Evolutionary conservation across 2,888 invertebrate species (phyloP).

Genomic region (Xanthia icteritia): DNA sequence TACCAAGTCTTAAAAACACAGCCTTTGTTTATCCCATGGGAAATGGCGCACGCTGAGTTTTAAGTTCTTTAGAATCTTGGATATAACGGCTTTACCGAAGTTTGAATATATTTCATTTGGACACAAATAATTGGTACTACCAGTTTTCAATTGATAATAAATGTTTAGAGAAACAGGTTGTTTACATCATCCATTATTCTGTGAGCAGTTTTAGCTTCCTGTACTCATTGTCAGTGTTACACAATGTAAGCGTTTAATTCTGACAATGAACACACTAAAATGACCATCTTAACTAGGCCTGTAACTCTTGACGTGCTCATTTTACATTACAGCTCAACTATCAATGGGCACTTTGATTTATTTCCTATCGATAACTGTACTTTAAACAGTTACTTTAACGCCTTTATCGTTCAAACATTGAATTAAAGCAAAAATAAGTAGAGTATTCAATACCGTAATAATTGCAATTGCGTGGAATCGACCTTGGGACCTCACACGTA

Average conservation of each 20-base stretch:
- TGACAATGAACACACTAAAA: conserved; percentile 34
- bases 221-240: conserved; percentile 35
- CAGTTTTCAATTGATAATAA: conserved; percentile 27
- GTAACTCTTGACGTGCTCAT: neutral
- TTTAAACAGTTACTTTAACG: conserved; percentile 47
- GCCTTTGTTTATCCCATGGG: neutral
- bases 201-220: conserved; percentile 40
- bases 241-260: conserved; percentile 45
- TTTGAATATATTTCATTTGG: neutral
- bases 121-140: conserved; percentile 8
- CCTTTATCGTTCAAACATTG: conserved; percentile 33
- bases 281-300: conserved; percentile 22
- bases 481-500: conserved; percentile 63
- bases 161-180: conserved; percentile 16
- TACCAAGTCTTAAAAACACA: conserved; percentile 4
- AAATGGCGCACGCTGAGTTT: neutral
- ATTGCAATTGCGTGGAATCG: conserved; percentile 39
- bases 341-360: conserved; percentile 38
- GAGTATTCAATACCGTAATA: conserved; percentile 42
- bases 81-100: neutral
- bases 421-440: conserved; percentile 43
- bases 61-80: conserved; percentile 14
- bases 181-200: conserved; percentile 12
- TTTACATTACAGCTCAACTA: conserved; percentile 14
- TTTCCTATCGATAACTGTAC: conserved; percentile 45